Evolutionary conservation across 2,113 vertebrate genomes (phyloP).

Genomic region (Globicephala melas): DNA sequence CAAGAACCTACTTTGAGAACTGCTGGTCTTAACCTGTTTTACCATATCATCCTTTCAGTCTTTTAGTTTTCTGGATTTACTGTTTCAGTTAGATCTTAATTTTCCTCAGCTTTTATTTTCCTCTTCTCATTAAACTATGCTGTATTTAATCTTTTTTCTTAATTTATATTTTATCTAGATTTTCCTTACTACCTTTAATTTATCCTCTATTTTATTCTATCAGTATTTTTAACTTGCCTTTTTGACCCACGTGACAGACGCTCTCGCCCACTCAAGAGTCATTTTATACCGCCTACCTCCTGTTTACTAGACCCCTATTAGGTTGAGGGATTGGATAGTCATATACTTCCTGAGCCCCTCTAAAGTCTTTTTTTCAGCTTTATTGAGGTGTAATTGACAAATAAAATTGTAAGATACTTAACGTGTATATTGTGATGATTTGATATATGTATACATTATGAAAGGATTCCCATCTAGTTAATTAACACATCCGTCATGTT

Average conservation of each 20-base stretch:
- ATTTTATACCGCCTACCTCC: neutral
- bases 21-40: neutral
- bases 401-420: neutral
- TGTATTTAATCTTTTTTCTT: neutral
- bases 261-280: neutral
- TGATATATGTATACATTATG: neutral
- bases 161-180: neutral
- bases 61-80: neutral
- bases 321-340: neutral
- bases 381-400: neutral
- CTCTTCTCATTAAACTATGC: neutral
- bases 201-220: neutral
- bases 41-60: neutral
- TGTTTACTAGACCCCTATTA: neutral
- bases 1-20: neutral
- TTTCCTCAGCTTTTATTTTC: neutral
- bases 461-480: neutral
- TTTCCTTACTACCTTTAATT: neutral
- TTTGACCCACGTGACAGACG: neutral
- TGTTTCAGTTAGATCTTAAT: neutral
- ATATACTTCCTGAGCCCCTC: neutral
- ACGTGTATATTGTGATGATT: neutral
- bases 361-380: neutral
- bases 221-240: neutral
- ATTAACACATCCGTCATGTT: neutral